phyloP scores from a whole-genome alignment of 2,113 vertebrate species.

The Megaceryle torquata region DNA sequence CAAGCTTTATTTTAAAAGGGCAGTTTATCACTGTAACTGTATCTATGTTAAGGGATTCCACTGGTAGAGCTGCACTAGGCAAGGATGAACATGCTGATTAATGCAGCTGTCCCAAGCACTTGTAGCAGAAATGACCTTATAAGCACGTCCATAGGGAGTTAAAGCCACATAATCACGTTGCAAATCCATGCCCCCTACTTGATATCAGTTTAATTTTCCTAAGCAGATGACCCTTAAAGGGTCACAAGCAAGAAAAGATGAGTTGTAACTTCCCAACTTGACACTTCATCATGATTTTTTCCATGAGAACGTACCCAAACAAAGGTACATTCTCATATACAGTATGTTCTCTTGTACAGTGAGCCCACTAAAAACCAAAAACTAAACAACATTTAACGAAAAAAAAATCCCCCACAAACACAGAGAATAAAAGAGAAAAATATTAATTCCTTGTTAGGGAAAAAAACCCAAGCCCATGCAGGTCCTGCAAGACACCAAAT shows the following conservation, averaged over 20 bases:
- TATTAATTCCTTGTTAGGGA: accelerated
- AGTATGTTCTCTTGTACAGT: neutral
- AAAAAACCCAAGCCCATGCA: neutral
- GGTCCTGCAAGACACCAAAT: neutral
- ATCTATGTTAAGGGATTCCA: neutral
- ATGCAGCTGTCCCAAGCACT: slow-evolving; percentile 16
- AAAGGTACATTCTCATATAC: neutral
- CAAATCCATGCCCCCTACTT: neutral
- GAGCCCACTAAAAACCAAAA: neutral
- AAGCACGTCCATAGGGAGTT: neutral
- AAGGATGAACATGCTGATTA: neutral
- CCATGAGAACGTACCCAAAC: neutral
- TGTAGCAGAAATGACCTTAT: slow-evolving; percentile 3
- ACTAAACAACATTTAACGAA: too few species aligned
- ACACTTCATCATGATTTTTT: neutral
- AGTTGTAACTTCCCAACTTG: neutral
- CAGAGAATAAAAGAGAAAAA: neutral
- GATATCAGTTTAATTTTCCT: slow-evolving; percentile 26
- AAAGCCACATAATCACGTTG: slow-evolving; percentile 11
- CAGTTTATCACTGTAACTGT: neutral
- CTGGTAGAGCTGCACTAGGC: neutral
- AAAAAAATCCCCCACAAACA: neutral
- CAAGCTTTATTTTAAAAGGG: neutral
- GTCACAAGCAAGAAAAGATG: neutral
- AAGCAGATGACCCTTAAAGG: neutral